Base-by-base conservation (phyloP, 2,888 invertebrate species). In the Drosophila aldrichi region DNA sequence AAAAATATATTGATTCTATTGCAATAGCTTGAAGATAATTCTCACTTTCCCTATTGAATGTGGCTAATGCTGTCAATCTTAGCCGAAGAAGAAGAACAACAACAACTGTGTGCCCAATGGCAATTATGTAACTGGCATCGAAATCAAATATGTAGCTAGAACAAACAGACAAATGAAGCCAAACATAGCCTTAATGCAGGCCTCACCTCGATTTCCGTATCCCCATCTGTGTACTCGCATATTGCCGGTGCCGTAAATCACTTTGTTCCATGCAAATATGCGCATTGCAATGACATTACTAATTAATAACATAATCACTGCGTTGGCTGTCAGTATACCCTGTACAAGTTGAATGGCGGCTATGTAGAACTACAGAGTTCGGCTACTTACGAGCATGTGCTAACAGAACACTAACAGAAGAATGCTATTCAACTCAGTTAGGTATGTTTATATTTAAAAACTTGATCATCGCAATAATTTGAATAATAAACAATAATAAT, bases 271-370 rank as follows among this genome's bases (percentile, higher is more conserved):
- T 52, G 86, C 86, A 89, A 86, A 89, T 85, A 88, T 74, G 74
- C 83, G 59, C 74, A 74, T 68, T 75, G 77, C 89, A 70, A 76
- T 89, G 86, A 74, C 77, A 88, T 88, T 82, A 81, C 74, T 89
- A 86, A 89, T 86, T 86, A 88, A 89, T 87, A 87, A 85, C 75
- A 85, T 88, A 87, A 87, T 88, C 86, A 89, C 82, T 77, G 79
- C 71, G 68, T 58, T 75, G 79, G 58, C 65, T 88, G 88, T 79
- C 81, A 77, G 61, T 57, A 48, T 64, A 67, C 77, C 57, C 75
- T 74, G 25, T 43, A 51, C 3, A 4, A 9, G 12, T 8, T 10
- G 3, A 3, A 3, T 7, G 9, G 0, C n/a, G 36, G 58, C 40
- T 56, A 18, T 44, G 20, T 16, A 16, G 10, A 10, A 10, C n/a